These are phyloP conservation scores for Diaprepes abbreviatus DNA, from an alignment of 2,888 invertebrate genomes.

Conservation along the genomic window DNA sequence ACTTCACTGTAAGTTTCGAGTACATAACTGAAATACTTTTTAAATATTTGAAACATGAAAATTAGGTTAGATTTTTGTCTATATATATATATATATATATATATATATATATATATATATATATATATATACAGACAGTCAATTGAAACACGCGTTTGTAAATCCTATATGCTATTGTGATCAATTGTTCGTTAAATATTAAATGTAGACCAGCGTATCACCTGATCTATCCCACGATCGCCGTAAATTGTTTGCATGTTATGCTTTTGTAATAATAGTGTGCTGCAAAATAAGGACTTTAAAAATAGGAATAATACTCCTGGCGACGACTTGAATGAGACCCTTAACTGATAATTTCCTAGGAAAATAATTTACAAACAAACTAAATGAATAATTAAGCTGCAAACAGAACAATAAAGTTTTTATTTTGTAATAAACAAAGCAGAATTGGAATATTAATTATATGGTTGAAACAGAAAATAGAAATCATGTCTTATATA, in stretches of 20 bases:
- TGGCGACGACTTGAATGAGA: not conserved
- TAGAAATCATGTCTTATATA: too few species aligned
- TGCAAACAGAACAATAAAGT: not conserved
- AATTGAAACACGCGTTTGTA: slow-evolving; percentile 13
- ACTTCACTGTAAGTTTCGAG: too few species aligned
- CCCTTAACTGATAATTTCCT: not conserved
- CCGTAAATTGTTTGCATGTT: slow-evolving; percentile 19
- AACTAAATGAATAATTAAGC: not conserved
- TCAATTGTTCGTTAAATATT: slow-evolving; percentile 23
- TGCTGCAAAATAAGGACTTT: slow-evolving; percentile 4
- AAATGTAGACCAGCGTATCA: slow-evolving; percentile 10
- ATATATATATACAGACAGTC: too few species aligned
- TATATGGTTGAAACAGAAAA: too few species aligned
- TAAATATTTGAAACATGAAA: too few species aligned
- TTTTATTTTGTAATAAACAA: not conserved
- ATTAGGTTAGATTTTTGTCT: too few species aligned
- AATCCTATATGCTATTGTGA: slow-evolving; percentile 8
- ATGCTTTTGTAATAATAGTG: slow-evolving; percentile 7
- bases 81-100: too few species aligned
- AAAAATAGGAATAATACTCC: slow-evolving; percentile 1
- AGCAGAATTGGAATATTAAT: too few species aligned
- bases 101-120: too few species aligned
- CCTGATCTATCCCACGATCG: slow-evolving; percentile 19
- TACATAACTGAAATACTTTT: too few species aligned
- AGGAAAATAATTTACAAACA: slow-evolving; percentile 16